These are phyloP conservation scores for Sarcophaga caerulescens DNA, from an alignment of 2,888 invertebrate genomes.

Conservation along the genomic window DNA sequence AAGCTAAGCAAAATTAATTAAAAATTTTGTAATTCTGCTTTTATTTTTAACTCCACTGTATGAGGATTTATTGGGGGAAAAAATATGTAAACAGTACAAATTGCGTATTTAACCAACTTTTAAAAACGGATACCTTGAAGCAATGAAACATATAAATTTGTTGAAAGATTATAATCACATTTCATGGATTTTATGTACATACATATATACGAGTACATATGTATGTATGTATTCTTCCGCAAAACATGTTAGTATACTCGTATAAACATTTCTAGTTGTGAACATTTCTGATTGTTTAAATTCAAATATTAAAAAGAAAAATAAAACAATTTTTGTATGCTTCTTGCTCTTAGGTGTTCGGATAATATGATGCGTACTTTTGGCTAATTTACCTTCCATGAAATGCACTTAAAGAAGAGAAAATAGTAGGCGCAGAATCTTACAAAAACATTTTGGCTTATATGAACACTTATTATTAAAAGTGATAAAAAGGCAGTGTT, in stretches of 20 bases:
- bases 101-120: neutral
- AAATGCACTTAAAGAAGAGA: neutral
- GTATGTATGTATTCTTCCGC: neutral
- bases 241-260: neutral
- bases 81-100: neutral
- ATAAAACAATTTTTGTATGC: too few relatives aligned
- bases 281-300: too few relatives aligned
- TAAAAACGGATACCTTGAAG: constrained; percentile 46
- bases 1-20: neutral
- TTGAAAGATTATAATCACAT: neutral
- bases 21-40: neutral
- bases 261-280: too few relatives aligned
- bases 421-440: neutral
- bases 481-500: constrained; percentile 39
- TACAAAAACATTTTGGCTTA: neutral
- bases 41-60: neutral
- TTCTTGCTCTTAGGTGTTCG: too few relatives aligned
- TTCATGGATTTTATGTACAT: neutral
- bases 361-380: too few relatives aligned
- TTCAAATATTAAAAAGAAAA: too few relatives aligned
- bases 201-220: too few relatives aligned
- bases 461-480: constrained; percentile 21
- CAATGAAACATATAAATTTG: constrained; percentile 9
- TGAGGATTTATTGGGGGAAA: neutral
- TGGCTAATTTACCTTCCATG: neutral